Percentiles rank a stretch among this genome's conserved stretches.
These are phyloP conservation scores for Menidia beryllina DNA, from an alignment of 2,113 vertebrate genomes.

Conservation along the genomic window DNA sequence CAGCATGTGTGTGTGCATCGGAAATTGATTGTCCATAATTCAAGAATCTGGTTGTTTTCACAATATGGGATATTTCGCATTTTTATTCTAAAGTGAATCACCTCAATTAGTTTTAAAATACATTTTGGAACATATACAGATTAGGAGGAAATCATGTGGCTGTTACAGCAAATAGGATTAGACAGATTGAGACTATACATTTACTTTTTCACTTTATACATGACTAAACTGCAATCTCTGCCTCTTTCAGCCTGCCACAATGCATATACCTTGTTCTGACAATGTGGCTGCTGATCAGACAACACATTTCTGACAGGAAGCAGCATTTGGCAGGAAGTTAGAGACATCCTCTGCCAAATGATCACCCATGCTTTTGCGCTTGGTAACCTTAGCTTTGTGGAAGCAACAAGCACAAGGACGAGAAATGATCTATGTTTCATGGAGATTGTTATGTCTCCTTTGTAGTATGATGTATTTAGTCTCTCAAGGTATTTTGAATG, in stretches of 20 bases:
- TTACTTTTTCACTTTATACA: slow-evolving; percentile 7
- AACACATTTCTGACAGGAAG: slow-evolving; percentile 38
- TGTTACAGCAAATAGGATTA: too few relatives aligned
- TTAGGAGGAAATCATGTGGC: background rate
- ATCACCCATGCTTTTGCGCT: slow-evolving; percentile 4
- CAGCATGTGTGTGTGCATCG: background rate
- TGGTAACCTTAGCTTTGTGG: slow-evolving; percentile 18
- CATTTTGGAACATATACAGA: too few relatives aligned
- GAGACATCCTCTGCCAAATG: slow-evolving; percentile 26
- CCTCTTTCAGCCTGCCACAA: background rate
- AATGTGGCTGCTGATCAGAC: slow-evolving; percentile 35
- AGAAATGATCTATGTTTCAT: slow-evolving; percentile 33
- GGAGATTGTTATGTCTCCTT: background rate
- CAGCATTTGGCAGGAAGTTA: slow-evolving; percentile 26
- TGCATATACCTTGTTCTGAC: slow-evolving; percentile 39
- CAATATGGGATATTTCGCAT: background rate
- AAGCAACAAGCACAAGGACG: slow-evolving; percentile 13
- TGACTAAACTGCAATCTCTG: slow-evolving; percentile 13
- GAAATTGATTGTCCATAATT: background rate
- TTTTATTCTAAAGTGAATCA: background rate
- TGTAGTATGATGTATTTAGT: background rate
- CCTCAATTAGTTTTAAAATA: background rate
- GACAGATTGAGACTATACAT: background rate
- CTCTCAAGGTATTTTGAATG: background rate
- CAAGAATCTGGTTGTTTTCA: background rate